Evolutionary conservation across 2,113 vertebrate species (phyloP).

Genomic region (Polypterus senegalus): DNA sequence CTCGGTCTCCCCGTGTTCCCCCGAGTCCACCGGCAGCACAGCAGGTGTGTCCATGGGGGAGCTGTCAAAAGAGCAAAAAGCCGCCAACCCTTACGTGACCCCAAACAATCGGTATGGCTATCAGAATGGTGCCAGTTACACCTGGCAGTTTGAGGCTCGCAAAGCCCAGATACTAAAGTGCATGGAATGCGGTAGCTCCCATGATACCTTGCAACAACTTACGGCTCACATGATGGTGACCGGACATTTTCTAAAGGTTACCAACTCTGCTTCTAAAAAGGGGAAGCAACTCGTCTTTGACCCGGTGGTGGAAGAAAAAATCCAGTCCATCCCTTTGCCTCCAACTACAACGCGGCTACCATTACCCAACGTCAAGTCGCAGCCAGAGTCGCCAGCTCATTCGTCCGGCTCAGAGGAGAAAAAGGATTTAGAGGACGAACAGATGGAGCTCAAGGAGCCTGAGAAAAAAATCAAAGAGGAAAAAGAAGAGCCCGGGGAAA

Average conservation of each 20-base stretch:
- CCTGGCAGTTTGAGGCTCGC: slow-evolving; percentile 96
- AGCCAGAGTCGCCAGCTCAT: slow-evolving; percentile 61
- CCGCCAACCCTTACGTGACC: slow-evolving; percentile 87
- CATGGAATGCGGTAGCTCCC: slow-evolving; percentile 97
- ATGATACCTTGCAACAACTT: slow-evolving; percentile 93
- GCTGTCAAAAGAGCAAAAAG: slow-evolving; percentile 79
- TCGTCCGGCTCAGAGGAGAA: slow-evolving; percentile 55
- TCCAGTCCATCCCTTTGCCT: slow-evolving; percentile 91
- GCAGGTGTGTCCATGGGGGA: slow-evolving; percentile 61
- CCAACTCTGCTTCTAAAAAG: slow-evolving; percentile 94
- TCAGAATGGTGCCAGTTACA: slow-evolving; percentile 97
- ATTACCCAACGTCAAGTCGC: slow-evolving; percentile 62
- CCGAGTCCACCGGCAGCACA: slow-evolving; percentile 65
- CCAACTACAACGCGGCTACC: slow-evolving; percentile 83
- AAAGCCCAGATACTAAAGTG: slow-evolving; percentile 98
- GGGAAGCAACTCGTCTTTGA: slow-evolving; percentile 92
- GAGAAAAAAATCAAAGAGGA: slow-evolving; percentile 89
- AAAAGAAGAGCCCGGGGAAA: slow-evolving; percentile 65
- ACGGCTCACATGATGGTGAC: slow-evolving; percentile 99
- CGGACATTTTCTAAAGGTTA: slow-evolving; percentile 94
- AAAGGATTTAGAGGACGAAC: slow-evolving; percentile 57
- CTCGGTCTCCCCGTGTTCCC: slow-evolving; percentile 76
- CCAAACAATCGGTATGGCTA: slow-evolving; percentile 97
- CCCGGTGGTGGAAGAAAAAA: slow-evolving; percentile 83
- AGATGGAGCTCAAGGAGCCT: slow-evolving; percentile 31